Percentiles rank a stretch among this genome's conserved stretches.
phyloP scores from a whole-genome alignment of 2,113 vertebrate genomes.

The Plotosus lineatus region DNA sequence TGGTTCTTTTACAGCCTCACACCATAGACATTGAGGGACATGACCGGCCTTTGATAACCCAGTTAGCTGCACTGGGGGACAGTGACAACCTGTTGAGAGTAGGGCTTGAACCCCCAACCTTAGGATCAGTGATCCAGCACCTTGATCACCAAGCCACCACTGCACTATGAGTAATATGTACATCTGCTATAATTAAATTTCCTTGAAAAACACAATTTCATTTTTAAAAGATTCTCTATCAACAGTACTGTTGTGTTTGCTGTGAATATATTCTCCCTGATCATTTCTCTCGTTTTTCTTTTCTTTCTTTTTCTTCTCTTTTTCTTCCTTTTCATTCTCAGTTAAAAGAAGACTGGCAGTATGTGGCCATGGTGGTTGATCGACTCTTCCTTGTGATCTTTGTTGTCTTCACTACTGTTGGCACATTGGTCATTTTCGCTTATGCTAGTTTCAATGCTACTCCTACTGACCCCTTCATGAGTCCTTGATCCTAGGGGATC shows the following conservation, averaged over 20 bases:
- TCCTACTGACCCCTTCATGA: slow-evolving; percentile 74
- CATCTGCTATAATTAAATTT: not conserved
- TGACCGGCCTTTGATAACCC: too few species aligned
- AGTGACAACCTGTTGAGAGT: too few species aligned
- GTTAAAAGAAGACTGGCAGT: slow-evolving; percentile 82
- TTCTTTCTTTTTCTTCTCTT: not conserved
- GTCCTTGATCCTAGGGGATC: slow-evolving; percentile 38
- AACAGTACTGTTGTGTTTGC: not conserved
- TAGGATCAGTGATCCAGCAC: too few species aligned
- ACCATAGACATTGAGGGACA: too few species aligned
- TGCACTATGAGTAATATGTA: not conserved
- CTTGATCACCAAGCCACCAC: too few species aligned
- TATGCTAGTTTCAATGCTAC: slow-evolving; percentile 74
- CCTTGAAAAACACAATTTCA: not conserved
- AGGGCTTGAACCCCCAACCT: too few species aligned
- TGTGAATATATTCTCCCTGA: not conserved
- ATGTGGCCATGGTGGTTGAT: slow-evolving; percentile 80
- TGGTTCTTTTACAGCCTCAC: too few species aligned
- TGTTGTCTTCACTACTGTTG: slow-evolving; percentile 76
- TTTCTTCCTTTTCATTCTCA: slow-evolving; percentile 40
- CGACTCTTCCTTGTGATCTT: slow-evolving; percentile 80
- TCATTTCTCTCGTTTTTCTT: not conserved
- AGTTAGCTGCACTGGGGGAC: too few species aligned
- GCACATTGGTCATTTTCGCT: slow-evolving; percentile 74
- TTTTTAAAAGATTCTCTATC: not conserved